Conservation (phyloP, 2,113 vertebrate species). For the Austrofundulus limnaeus region DNA sequence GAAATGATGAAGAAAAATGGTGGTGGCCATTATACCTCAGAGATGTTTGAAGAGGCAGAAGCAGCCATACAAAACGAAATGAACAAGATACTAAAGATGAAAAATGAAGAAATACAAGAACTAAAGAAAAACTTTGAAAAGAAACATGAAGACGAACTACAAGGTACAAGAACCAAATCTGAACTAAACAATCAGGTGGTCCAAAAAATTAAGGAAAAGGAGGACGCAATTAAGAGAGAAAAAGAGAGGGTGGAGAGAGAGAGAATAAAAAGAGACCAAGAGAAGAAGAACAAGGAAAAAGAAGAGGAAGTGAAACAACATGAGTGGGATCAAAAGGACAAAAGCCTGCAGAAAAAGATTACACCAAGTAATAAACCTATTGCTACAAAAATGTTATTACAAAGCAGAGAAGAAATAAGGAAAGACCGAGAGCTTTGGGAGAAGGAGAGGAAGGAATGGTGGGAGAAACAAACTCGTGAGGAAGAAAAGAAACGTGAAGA, state of each 20-base stretch:
- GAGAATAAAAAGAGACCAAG: not conserved
- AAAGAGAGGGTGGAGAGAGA: not conserved
- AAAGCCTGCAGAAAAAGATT: not conserved
- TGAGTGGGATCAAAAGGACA: not conserved
- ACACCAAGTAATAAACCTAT: not conserved
- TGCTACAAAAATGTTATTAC: not conserved
- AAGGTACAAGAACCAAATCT: not conserved
- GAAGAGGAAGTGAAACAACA: not conserved
- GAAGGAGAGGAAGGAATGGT: not conserved
- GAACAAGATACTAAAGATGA: not conserved
- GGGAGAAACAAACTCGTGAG: not conserved
- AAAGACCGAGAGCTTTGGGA: not conserved
- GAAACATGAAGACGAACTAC: not conserved
- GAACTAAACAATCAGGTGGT: too few species aligned
- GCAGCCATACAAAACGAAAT: not conserved
- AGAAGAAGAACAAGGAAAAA: not conserved
- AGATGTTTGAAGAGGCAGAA: not conserved
- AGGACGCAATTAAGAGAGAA: not conserved
- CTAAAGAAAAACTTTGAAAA: not conserved
- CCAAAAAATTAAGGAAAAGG: not conserved
- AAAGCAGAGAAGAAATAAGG: not conserved
- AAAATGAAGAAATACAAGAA: not conserved
- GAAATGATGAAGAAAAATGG: conserved; percentile 9
- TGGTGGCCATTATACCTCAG: conserved; percentile 9
- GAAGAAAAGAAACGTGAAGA: not conserved